Percentiles rank a stretch among this genome's conserved stretches.
These are phyloP conservation scores for Dryas iulia DNA, from an alignment of 1,140 invertebrate species.

Conservation along the genomic window DNA sequence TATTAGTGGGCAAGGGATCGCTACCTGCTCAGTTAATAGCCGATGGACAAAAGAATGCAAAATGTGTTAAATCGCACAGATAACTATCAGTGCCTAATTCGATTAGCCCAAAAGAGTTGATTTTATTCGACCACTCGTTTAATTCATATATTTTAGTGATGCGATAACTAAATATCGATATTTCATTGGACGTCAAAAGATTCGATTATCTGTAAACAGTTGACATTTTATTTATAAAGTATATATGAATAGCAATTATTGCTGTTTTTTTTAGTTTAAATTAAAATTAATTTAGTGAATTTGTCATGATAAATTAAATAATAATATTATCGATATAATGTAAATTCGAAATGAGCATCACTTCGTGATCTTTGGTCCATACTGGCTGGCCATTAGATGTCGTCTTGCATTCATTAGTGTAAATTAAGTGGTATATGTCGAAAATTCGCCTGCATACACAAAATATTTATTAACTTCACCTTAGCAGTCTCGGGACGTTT, in stretches of 20 bases:
- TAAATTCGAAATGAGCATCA: slow-evolving; percentile 28
- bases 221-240: slow-evolving; percentile 5
- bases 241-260: background rate
- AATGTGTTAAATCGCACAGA: slow-evolving; percentile 74
- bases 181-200: background rate
- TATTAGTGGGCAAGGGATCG: slow-evolving; percentile 38
- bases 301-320: background rate
- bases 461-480: slow-evolving; percentile 68
- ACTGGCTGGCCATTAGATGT: slow-evolving; percentile 40
- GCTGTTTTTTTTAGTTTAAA: background rate
- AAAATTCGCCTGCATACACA: slow-evolving; percentile 56
- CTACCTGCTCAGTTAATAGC: slow-evolving; percentile 73
- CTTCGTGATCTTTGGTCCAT: slow-evolving; percentile 37
- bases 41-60: slow-evolving; percentile 72
- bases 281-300: background rate
- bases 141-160: slow-evolving; percentile 52
- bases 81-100: slow-evolving; percentile 74
- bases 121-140: slow-evolving; percentile 71
- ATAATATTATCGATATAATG: slow-evolving; percentile 28
- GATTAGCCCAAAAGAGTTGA: slow-evolving; percentile 75
- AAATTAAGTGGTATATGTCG: slow-evolving; percentile 79
- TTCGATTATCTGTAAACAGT: background rate
- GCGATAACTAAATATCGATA: slow-evolving; percentile 37
- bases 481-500: slow-evolving; percentile 17
- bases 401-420: slow-evolving; percentile 67